A percentile compares a stretch with the other conserved stretches of the same genome.
phyloP scores from a whole-genome alignment of 2,888 invertebrate genomes.

The Dusona sp. region DNA sequence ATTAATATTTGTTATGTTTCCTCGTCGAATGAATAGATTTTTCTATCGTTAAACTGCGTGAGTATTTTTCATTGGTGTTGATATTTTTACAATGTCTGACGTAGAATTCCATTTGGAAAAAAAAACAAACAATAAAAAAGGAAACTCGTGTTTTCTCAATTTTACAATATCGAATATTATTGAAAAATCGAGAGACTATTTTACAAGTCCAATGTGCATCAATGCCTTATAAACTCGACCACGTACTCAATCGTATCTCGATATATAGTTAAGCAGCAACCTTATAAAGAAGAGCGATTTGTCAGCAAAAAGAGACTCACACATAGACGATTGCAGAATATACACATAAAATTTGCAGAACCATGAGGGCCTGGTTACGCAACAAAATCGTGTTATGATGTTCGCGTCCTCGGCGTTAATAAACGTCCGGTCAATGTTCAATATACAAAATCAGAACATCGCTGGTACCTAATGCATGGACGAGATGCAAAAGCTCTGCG shows the following conservation, averaged over 20 bases:
- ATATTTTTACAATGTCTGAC: neutral
- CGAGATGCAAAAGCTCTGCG: neutral
- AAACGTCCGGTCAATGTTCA: constrained; percentile 34
- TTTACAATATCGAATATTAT: neutral
- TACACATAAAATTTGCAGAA: neutral
- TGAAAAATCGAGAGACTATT: neutral
- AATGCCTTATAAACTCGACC: neutral
- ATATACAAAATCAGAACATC: constrained; percentile 21
- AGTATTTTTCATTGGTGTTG: neutral
- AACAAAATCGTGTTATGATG: constrained; percentile 39
- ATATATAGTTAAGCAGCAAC: constrained; percentile 51
- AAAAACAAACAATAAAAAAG: no score
- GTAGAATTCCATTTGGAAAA: no score
- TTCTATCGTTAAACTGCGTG: neutral
- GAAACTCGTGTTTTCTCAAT: no score
- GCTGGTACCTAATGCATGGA: constrained; percentile 15
- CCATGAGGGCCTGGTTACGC: constrained; percentile 36
- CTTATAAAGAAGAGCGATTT: constrained; percentile 60
- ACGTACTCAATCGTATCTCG: constrained; percentile 42
- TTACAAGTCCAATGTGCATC: neutral
- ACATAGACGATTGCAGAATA: neutral
- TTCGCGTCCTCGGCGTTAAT: constrained; percentile 22
- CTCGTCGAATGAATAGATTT: neutral
- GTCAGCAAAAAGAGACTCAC: constrained; percentile 21
- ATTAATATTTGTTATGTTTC: neutral